Percentiles rank a stretch among this genome's conserved stretches.
Evolutionary conservation across 2,888 invertebrate species (phyloP).

Genomic region (Lithophane leautieri): DNA sequence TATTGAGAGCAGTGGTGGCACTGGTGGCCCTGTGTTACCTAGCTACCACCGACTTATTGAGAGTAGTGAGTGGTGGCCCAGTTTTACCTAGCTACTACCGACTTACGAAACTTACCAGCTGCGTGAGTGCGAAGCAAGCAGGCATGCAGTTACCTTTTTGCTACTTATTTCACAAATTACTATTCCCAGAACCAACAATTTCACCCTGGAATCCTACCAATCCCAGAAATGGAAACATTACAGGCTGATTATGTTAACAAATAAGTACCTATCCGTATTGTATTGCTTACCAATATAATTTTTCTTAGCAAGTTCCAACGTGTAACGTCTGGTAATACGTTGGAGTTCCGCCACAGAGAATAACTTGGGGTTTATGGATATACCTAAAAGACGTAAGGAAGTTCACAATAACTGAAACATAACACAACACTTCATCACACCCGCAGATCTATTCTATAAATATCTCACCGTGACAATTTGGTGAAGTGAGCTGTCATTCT

Average conservation of each 20-base stretch:
- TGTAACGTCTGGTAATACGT: slow-evolving; percentile 94
- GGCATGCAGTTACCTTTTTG: background rate
- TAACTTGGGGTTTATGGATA: slow-evolving; percentile 93
- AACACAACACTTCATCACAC: background rate
- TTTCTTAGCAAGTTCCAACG: slow-evolving; percentile 94
- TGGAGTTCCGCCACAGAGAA: slow-evolving; percentile 94
- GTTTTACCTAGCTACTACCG: background rate
- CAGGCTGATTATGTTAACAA: background rate
- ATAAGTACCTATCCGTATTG: background rate
- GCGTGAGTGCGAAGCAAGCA: background rate
- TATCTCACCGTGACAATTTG: too few relatives aligned
- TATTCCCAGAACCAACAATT: background rate
- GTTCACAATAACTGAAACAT: background rate
- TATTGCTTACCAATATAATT: slow-evolving; percentile 91
- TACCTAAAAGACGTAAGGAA: slow-evolving; percentile 84
- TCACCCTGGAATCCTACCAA: background rate
- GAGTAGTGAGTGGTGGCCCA: background rate
- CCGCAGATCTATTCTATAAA: too few relatives aligned
- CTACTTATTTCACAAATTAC: background rate
- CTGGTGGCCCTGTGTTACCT: too few relatives aligned
- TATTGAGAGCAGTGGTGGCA: too few relatives aligned
- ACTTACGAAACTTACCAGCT: background rate
- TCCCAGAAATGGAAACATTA: background rate
- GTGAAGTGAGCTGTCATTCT: too few relatives aligned
- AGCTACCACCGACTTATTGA: too few relatives aligned